Conservation (phyloP, 2,113 vertebrate species). For the Pelvicachromis taeniatus region DNA sequence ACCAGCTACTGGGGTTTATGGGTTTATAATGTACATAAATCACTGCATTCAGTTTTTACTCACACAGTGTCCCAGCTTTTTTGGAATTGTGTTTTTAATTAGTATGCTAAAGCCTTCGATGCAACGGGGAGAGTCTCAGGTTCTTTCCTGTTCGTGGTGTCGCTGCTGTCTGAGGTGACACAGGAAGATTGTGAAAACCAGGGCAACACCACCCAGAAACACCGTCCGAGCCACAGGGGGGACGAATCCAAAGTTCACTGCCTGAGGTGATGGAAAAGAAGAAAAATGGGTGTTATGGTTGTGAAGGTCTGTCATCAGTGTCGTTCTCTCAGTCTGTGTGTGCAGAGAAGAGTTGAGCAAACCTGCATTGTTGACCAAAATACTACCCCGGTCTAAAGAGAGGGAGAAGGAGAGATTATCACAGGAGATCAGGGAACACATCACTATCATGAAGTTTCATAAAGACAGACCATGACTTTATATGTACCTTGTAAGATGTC, state of each 20-base stretch:
- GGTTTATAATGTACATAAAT: not conserved
- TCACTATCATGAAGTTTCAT: not conserved
- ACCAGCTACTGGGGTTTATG: not conserved
- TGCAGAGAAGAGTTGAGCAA: not conserved
- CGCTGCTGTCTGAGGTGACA: conserved; percentile 71
- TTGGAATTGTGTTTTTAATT: not conserved
- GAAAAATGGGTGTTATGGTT: not conserved
- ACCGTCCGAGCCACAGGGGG: conserved; percentile 72
- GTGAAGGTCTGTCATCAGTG: not conserved
- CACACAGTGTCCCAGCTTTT: not conserved
- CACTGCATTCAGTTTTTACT: not conserved
- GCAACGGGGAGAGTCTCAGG: not conserved
- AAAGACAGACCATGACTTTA: not conserved
- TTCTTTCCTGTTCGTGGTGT: conserved; percentile 8
- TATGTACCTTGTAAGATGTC: conserved; percentile 73
- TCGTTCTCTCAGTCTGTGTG: not conserved
- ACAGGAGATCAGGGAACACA: not conserved
- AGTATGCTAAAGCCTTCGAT: not conserved
- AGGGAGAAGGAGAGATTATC: not conserved
- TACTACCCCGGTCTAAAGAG: conserved; percentile 69
- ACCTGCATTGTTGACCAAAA: conserved; percentile 79
- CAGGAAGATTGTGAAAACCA: conserved; percentile 73
- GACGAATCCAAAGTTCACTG: conserved; percentile 73
- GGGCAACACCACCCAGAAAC: conserved; percentile 68
- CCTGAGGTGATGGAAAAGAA: conserved; percentile 39